Percentiles rank a stretch among this genome's conserved stretches.
Conservation (phyloP, 2,113 vertebrate species). For the Pelecanoides urinatrix region DNA sequence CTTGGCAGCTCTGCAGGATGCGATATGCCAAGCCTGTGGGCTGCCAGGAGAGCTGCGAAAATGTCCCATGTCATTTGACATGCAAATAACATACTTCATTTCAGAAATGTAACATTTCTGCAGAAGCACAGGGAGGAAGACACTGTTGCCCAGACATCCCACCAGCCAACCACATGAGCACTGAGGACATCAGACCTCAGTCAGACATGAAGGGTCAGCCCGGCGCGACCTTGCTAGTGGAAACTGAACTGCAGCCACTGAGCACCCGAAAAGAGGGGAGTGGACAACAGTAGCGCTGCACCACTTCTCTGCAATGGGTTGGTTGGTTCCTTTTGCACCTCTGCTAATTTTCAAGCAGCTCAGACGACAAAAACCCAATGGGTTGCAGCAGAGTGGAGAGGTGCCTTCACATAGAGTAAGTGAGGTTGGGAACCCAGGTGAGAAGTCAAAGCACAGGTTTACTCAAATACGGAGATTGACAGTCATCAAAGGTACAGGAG, state of each 20-base stretch:
- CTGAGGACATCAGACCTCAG: background rate
- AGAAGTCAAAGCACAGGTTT: background rate
- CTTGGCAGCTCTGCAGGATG: background rate
- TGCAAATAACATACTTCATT: background rate
- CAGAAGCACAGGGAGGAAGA: background rate
- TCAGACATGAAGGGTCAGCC: background rate
- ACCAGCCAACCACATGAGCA: background rate
- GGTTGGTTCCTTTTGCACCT: background rate
- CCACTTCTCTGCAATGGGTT: background rate
- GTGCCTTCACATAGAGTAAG: background rate
- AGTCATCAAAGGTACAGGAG: background rate
- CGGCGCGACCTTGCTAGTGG: fast-evolving
- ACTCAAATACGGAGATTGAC: fast-evolving
- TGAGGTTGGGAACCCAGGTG: background rate
- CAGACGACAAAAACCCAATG: background rate
- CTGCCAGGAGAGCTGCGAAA: constrained; percentile 34
- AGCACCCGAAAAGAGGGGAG: background rate
- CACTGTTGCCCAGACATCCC: background rate
- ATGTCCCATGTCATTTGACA: background rate
- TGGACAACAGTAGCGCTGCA: background rate
- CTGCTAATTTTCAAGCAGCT: background rate
- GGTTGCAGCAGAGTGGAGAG: background rate
- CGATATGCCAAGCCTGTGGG: background rate
- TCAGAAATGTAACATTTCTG: background rate
- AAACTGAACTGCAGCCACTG: background rate